Conservation (phyloP, 53 echinoderm and acorn worm species). For the Crossaster papposus region DNA sequence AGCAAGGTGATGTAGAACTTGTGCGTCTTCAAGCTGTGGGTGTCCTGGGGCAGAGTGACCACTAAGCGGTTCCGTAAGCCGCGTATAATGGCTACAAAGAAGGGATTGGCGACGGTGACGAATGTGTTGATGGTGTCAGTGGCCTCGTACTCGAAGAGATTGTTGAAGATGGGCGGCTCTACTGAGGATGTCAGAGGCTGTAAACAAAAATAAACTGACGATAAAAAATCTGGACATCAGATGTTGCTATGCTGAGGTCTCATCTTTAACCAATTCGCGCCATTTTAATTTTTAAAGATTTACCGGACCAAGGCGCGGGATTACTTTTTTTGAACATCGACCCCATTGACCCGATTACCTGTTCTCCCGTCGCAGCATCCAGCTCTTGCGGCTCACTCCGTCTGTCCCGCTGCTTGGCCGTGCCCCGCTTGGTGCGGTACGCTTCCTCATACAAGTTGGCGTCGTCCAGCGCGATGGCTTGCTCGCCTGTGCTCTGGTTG, state of each 20-base stretch:
- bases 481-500: conserved; percentile 60
- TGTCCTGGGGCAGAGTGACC: conserved; percentile 80
- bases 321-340: no score
- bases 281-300: not conserved
- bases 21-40: conserved; percentile 72
- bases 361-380: not conserved
- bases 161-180: conserved; percentile 37
- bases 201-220: not conserved
- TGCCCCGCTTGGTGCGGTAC: conserved; percentile 26
- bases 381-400: conserved; percentile 9
- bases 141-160: not conserved
- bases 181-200: conserved; percentile 1
- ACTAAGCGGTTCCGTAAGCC: conserved; percentile 82
- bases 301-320: no score
- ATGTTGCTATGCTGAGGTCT: no score
- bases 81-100: conserved; percentile 81
- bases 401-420: not conserved
- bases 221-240: no score
- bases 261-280: no score
- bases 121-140: conserved; percentile 81
- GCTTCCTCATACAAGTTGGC: conserved; percentile 31
- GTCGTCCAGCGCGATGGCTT: conserved; percentile 56
- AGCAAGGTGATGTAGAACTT: conserved; percentile 88
- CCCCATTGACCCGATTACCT: no score
- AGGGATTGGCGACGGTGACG: conserved; percentile 70